Conservation (phyloP, 2,797 vertebrate genomes). For the Melanotaenia pygmaea region DNA sequence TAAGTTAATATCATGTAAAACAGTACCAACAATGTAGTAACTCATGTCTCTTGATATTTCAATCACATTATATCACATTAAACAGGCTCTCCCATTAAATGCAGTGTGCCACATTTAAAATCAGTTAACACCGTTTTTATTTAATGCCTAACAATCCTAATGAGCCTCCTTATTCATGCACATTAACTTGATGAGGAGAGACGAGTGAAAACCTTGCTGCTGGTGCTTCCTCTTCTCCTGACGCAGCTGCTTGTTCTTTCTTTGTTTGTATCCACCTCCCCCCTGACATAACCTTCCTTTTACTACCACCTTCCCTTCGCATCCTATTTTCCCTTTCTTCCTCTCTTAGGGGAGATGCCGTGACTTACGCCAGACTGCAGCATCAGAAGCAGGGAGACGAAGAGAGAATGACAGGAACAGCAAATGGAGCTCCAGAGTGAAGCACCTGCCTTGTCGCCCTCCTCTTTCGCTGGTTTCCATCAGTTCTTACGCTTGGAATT, state of each 20-base stretch:
- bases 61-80: constrained; percentile 29
- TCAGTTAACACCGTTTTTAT: constrained; percentile 27
- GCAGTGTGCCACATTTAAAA: constrained; percentile 31
- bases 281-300: constrained; percentile 32
- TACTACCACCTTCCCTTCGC: constrained; percentile 13
- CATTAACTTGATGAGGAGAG: constrained; percentile 38
- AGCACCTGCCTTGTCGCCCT: background rate
- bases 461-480: constrained; percentile 2
- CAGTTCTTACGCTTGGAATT: constrained; percentile 19
- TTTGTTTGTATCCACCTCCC: constrained; percentile 17
- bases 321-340: background rate
- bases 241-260: constrained; percentile 22
- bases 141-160: constrained; percentile 42
- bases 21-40: constrained; percentile 17
- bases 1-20: background rate
- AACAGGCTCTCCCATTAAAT: constrained; percentile 51
- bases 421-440: constrained; percentile 85
- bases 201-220: constrained; percentile 18
- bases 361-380: constrained; percentile 92
- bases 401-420: constrained; percentile 83
- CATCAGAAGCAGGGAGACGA: constrained; percentile 91
- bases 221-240: constrained; percentile 28
- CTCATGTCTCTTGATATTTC: constrained; percentile 33
- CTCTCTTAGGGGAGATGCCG: constrained; percentile 88
- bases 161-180: constrained; percentile 23